These are phyloP conservation scores for Thymallus thymallus DNA, from an alignment of 2,113 vertebrate genomes.

Conservation along the genomic window DNA sequence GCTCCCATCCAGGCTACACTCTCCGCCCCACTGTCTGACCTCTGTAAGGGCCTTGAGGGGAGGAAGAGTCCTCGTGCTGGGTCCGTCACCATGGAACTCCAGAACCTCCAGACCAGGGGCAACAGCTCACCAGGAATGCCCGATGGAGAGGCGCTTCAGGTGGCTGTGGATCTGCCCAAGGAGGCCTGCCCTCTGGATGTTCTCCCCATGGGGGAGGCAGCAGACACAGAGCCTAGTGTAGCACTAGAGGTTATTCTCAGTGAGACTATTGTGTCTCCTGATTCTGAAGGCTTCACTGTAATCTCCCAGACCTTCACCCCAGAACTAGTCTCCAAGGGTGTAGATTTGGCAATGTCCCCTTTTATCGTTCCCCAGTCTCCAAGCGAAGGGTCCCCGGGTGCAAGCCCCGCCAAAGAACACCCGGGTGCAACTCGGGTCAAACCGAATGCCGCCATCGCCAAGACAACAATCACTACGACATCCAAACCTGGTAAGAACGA, in stretches of 20 bases:
- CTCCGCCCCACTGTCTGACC: background rate
- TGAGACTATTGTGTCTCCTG: background rate
- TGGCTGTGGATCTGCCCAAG: background rate
- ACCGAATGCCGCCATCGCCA: background rate
- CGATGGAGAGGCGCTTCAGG: background rate
- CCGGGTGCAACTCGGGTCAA: conserved; percentile 16
- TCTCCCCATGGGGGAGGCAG: background rate
- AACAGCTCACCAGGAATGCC: background rate
- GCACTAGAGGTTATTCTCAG: background rate
- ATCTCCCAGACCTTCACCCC: background rate
- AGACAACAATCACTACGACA: background rate
- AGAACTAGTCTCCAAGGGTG: conserved; percentile 4
- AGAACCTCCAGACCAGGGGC: background rate
- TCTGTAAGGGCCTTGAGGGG: background rate
- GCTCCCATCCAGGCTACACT: background rate
- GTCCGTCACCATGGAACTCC: background rate
- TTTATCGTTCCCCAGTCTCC: background rate
- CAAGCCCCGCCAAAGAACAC: background rate
- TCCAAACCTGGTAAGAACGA: conserved; percentile 21
- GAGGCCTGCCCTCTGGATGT: background rate
- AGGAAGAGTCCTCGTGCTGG: background rate
- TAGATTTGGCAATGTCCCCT: background rate
- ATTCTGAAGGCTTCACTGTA: conserved; percentile 7
- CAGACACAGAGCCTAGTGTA: background rate
- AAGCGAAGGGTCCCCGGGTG: background rate